Evolutionary conservation across 2,797 vertebrate species (phyloP), one percentile per base, ranked within the genome.

Genomic region (Chromis chromis): DNA sequence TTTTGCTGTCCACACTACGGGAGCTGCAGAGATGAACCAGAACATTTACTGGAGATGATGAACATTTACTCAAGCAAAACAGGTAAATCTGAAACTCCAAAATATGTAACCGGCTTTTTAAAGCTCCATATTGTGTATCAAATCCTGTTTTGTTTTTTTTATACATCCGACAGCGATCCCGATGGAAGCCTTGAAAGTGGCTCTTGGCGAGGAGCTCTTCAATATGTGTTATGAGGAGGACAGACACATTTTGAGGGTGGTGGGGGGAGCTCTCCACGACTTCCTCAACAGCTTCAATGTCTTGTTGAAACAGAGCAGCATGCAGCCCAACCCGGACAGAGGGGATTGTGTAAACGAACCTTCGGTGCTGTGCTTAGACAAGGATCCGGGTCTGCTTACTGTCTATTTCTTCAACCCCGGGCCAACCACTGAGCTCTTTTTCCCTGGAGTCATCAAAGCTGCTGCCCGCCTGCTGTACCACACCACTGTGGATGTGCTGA

Each of bases 201-300:
- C 94, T 60, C 91, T 99, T 1, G 98, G 98, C 42, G 96, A 97
- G 88, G 97, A 99, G 79, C 94, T 99, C 48, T 99, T 99, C 90
- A 95, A 94, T 89, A 95, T 96, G 88, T 98, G 98, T 86, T 98
- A 98, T 17, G 96, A 98, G 90, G 97, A 99, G 92, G 98, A 99
- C 50, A 94, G 96, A 73, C 96, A 98, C 79, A 96, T 98, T 89
- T 90, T 99, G 57, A 94, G 93, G 16, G 97, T 97, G 86, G 97
- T 99, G 63, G 98, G 97, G 78, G 98, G 98, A 65, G 97, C 97
- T 3, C 96, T 99, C 44, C 98, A 98, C 13, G 97, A 99, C 92
- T 99, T 99, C 90, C 93, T 99, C 81, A 99, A 99, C 88, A 99
- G 98, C 88, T 99, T 99, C 91, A 97, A 97, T 66, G 97, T 98